Conservation (phyloP, 1,140 invertebrate genomes). For the Vollenhovia emeryi region DNA sequence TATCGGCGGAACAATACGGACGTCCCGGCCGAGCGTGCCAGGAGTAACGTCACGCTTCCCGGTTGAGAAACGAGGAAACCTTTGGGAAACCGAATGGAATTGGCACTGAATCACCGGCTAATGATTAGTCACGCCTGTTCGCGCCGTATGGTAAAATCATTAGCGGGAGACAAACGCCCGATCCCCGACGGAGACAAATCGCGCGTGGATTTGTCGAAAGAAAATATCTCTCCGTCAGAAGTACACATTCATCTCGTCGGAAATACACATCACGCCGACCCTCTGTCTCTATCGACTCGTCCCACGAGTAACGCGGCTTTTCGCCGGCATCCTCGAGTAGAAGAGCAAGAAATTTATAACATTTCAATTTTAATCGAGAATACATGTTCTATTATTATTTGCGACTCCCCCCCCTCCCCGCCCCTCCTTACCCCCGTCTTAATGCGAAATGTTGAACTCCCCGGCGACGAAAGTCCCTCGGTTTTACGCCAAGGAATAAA, state of each 20-base stretch:
- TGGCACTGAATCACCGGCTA: neutral
- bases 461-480: too few relatives aligned
- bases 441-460: too few relatives aligned
- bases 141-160: neutral
- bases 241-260: neutral
- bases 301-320: too few relatives aligned
- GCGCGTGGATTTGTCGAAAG: neutral
- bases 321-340: too few relatives aligned
- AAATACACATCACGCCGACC: neutral
- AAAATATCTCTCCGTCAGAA: neutral
- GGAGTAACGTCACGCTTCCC: neutral
- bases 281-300: too few relatives aligned
- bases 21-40: neutral
- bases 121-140: constrained; percentile 1
- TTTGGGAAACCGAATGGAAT: neutral
- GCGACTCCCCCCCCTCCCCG: too few relatives aligned
- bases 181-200: neutral
- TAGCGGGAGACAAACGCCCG: neutral
- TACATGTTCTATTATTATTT: too few relatives aligned
- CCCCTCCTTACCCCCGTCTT: too few relatives aligned
- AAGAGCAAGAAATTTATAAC: too few relatives aligned
- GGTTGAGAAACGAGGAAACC: neutral
- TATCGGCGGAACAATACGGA: neutral
- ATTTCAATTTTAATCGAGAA: too few relatives aligned
- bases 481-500: too few relatives aligned